Base-by-base conservation (phyloP, 2,888 invertebrate species). In the Cheilosia impressa region DNA sequence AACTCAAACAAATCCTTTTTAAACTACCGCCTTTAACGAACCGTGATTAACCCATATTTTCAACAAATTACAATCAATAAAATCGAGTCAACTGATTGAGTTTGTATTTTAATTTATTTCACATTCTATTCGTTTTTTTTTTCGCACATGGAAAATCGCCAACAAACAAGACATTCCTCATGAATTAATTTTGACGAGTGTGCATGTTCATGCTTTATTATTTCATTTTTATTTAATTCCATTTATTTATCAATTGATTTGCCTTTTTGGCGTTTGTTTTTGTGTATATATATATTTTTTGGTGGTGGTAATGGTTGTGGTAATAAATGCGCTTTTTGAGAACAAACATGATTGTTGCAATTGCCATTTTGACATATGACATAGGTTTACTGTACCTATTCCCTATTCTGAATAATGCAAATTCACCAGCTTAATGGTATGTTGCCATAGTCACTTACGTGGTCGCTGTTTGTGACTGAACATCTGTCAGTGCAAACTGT, bases 1-100 rank as follows among this genome's bases (percentile, higher is more conserved):
- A 58, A 58, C 50, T 34, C 47, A 65, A 63, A 57, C 31, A 65
- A 65, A 63, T 53, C 27, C 43, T 43, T 15, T n/a, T 63, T 19
- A 10, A 55, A 47, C 47, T 52, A 15, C 53, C 43, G 17, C 19
- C 45, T 75, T 55, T 57, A 63, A 53, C 52, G 60, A 72, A 62
- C 60, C 41, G 27, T 52, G 10, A 60, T 60, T 52, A 72, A 72
- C 19, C 41, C 38, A 41, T 19, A 71, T 50, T 15, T 41, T 19
- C 41, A 24, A 13, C 5, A 41, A 50, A 53, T 62, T 57, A 45
- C 13, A 60, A 58, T 58, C 38, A 60, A 41, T 50, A 41, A 60
- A 52, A 69, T 47, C 34, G 50, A 27, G 71, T 50, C 22, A 52
- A 57, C 50, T 17, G 41, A 52, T 60, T 71, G 60, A 41, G 50